Conservation (phyloP, 2,888 invertebrate genomes). For the Microplitis manilae region DNA sequence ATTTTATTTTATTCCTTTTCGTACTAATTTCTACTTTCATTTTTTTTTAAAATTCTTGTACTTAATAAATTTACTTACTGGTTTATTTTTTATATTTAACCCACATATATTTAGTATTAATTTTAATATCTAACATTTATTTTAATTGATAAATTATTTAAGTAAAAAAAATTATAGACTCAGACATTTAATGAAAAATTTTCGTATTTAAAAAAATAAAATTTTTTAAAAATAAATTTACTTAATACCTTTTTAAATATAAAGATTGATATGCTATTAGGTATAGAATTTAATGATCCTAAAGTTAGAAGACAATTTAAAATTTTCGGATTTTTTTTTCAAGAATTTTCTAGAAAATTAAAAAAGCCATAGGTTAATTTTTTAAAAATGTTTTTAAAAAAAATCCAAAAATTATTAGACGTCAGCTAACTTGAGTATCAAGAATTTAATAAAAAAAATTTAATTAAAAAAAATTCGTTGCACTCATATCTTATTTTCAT, state of each 20-base stretch:
- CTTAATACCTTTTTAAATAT: not conserved
- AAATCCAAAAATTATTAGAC: too few relatives aligned
- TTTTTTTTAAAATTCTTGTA: not conserved
- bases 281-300: not conserved
- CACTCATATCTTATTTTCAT: constrained; percentile 6
- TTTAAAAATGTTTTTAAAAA: too few relatives aligned
- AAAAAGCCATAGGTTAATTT: too few relatives aligned
- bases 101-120: not conserved
- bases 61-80: not conserved
- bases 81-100: not conserved
- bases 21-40: not conserved
- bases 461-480: constrained; percentile 9
- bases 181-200: not conserved
- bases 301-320: too few relatives aligned
- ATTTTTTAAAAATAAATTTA: not conserved
- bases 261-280: constrained; percentile 2
- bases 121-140: not conserved
- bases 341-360: too few relatives aligned
- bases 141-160: not conserved
- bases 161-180: not conserved
- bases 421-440: too few relatives aligned
- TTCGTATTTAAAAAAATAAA: not conserved
- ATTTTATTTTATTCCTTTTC: not conserved
- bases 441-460: not conserved
- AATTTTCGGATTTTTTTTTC: too few relatives aligned